Evolutionary conservation across 2,888 invertebrate species (phyloP), one percentile per base, ranked within the genome.

Genomic region (Meiosimyza decipiens): DNA sequence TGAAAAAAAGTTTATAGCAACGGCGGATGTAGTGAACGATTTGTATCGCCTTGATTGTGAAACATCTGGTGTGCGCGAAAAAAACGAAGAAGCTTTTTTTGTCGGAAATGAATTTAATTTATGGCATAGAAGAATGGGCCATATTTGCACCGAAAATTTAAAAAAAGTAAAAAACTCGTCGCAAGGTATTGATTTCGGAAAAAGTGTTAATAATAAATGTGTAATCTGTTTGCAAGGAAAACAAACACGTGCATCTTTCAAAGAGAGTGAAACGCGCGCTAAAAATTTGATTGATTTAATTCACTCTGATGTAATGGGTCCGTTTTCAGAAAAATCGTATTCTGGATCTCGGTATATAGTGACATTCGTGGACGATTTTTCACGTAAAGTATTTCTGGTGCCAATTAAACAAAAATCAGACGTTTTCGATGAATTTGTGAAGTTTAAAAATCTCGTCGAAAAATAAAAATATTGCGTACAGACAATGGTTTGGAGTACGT

Each of bases 361-460:
- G 47, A 67, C n/a, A 18, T 67, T 67, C 22, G 13, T 67, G 22
- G 47, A 54, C 40, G 54, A 67, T 13, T 67, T 49, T 65, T 50
- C 50, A n/a, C n/a, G n/a, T n/a, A n/a, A n/a, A n/a, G n/a, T n/a
- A n/a, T n/a, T n/a, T n/a, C n/a, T n/a, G n/a, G n/a, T n/a, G n/a
- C n/a, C n/a, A n/a, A n/a, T n/a, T n/a, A n/a, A n/a, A n/a, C n/a
- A n/a, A n/a, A n/a, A n/a, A n/a, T n/a, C n/a, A n/a, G n/a, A n/a
- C n/a, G n/a, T n/a, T n/a, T n/a, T n/a, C n/a, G n/a, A n/a, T n/a
- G 47, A 67, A 67, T 55, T 67, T 40, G 13, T 16, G 7, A 55
- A 67, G 55, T 67, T 54, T 33, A 55, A 67, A 67, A 33, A 54
- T 22, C 57, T 67, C 40, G 50, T n/a, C 16, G 63, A 63, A 63